Conservation (phyloP, 2,797 vertebrate genomes). For the Acanthis flammea region DNA sequence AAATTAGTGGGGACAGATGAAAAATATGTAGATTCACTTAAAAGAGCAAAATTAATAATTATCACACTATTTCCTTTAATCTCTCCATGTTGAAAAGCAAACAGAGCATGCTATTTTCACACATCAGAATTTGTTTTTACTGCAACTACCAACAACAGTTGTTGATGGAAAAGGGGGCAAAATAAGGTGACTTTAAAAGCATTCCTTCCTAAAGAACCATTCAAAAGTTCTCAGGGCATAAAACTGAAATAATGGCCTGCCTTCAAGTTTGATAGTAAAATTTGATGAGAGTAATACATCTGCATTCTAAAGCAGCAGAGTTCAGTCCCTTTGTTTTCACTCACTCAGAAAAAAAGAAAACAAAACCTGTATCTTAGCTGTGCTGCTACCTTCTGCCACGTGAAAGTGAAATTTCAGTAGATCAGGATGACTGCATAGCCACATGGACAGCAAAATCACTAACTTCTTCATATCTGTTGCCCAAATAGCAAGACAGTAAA, state of each 20-base stretch:
- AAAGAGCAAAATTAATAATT: constrained; percentile 67
- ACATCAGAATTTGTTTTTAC: constrained; percentile 63
- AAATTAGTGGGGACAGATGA: constrained; percentile 14
- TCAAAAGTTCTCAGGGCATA: constrained; percentile 10
- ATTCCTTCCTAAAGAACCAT: background rate
- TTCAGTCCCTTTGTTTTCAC: background rate
- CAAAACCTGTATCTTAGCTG: background rate
- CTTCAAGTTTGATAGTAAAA: constrained; percentile 21
- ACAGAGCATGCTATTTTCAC: constrained; percentile 66
- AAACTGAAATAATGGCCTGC: background rate
- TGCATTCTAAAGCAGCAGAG: background rate
- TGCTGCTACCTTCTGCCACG: accelerated
- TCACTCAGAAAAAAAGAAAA: background rate
- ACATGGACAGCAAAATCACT: background rate
- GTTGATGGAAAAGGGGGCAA: constrained; percentile 45
- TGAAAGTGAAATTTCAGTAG: background rate
- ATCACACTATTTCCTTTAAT: constrained; percentile 62
- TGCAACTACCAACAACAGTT: constrained; percentile 56
- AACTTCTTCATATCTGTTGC: background rate
- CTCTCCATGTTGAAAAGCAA: constrained; percentile 56
- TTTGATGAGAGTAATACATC: background rate
- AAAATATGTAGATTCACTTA: constrained; percentile 42
- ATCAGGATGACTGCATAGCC: background rate
- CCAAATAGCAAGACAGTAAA: background rate
- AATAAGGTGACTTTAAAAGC: constrained; percentile 48